Conservation (phyloP, 92 coral and sea anemone genomes). For the Epizoanthus illoricatus region DNA sequence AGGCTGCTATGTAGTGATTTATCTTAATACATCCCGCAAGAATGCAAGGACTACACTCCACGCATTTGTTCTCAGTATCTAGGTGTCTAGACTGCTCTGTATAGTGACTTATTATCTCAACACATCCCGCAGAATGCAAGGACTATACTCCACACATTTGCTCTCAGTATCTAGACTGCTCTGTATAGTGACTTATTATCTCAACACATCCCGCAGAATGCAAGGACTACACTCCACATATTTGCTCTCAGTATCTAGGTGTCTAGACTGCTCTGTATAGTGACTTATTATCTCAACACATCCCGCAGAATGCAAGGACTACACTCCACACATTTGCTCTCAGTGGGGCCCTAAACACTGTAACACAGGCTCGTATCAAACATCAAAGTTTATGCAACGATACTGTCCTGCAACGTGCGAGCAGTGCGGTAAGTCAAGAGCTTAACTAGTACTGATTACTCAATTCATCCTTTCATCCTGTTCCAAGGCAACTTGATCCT, state of each 20-base stretch:
- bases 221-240: slow-evolving; percentile 1
- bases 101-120: too few species aligned
- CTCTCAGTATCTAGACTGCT: neutral
- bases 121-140: neutral
- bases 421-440: slow-evolving; percentile 5
- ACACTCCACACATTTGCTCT: slow-evolving; percentile 8
- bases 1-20: too few species aligned
- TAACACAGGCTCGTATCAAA: slow-evolving; percentile 4
- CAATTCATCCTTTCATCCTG: neutral
- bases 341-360: neutral
- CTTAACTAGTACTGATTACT: neutral
- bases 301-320: slow-evolving; percentile 3
- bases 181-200: too few species aligned
- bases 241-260: neutral
- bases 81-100: too few species aligned
- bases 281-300: too few species aligned
- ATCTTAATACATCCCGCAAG: neutral
- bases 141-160: slow-evolving; percentile 13
- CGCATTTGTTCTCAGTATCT: neutral
- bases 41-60: neutral
- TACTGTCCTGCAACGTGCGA: slow-evolving; percentile 8
- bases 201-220: neutral
- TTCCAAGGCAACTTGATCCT: neutral
- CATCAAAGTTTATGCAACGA: slow-evolving; percentile 7
- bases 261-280: too few species aligned